These are phyloP conservation scores for Polydrusus pterygomalis DNA, from an alignment of 2,888 invertebrate genomes.

Conservation along the genomic window DNA sequence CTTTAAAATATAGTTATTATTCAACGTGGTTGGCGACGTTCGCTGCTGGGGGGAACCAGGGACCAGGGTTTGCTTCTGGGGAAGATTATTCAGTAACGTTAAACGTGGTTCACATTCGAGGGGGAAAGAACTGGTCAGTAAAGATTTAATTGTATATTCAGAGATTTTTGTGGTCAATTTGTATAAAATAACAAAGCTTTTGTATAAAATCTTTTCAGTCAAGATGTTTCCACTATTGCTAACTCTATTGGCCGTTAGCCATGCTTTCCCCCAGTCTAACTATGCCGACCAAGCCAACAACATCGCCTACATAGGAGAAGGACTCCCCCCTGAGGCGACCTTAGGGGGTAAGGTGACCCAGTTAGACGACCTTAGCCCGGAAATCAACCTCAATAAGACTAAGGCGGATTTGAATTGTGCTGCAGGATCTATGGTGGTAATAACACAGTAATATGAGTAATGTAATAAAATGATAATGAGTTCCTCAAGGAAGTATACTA, in stretches of 20 bases:
- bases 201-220: background rate
- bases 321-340: constrained; percentile 88
- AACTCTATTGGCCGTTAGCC: background rate
- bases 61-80: too few relatives aligned
- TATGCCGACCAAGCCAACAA: constrained; percentile 91
- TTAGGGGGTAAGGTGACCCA: constrained; percentile 92
- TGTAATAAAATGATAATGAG: too few relatives aligned
- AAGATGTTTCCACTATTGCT: constrained; percentile 10
- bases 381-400: constrained; percentile 91
- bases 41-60: too few relatives aligned
- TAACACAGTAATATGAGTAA: background rate
- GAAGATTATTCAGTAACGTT: too few relatives aligned
- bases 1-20: too few relatives aligned
- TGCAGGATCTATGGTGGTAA: constrained; percentile 83
- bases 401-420: constrained; percentile 93
- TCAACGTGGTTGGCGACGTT: too few relatives aligned
- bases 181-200: background rate
- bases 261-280: constrained; percentile 80
- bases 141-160: too few relatives aligned
- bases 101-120: too few relatives aligned
- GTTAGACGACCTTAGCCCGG: constrained; percentile 89
- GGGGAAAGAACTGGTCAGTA: too few relatives aligned
- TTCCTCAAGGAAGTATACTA: too few relatives aligned
- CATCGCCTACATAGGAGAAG: constrained; percentile 87
- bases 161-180: too few relatives aligned